Evolutionary conservation across 2,888 invertebrate species (phyloP).

Genomic region (Napeogenes sylphis): DNA sequence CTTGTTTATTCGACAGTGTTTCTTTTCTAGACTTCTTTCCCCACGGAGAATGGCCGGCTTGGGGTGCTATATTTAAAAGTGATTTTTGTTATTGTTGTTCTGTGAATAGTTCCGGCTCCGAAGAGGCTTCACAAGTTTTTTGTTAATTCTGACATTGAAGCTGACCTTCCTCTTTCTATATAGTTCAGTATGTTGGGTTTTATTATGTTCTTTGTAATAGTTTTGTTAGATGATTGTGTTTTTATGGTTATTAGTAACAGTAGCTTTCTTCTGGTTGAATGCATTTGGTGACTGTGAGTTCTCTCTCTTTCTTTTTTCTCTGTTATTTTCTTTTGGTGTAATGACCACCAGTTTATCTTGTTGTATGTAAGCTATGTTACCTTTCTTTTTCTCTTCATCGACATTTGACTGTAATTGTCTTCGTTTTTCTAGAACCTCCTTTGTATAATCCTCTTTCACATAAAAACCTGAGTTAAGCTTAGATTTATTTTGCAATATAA

Average conservation of each 20-base stretch:
- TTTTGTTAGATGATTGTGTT: no score
- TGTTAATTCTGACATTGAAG: conserved; percentile 12
- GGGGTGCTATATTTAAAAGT: conserved; percentile 13
- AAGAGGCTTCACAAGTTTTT: conserved; percentile 12
- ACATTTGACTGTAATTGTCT: conserved; percentile 17
- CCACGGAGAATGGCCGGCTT: background rate
- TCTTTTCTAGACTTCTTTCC: conserved; percentile 11
- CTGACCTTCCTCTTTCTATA: background rate
- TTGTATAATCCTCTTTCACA: conserved; percentile 24
- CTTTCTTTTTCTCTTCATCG: conserved; percentile 19
- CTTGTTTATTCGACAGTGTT: conserved; percentile 8
- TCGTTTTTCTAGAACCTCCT: conserved; percentile 20
- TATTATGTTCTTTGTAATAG: background rate
- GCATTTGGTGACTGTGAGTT: conserved; percentile 13
- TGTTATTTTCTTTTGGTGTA: conserved; percentile 7
- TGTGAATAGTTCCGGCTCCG: conserved; percentile 11
- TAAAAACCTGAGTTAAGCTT: no score
- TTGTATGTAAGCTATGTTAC: conserved; percentile 20
- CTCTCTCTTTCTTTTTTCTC: conserved; percentile 22
- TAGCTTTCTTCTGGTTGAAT: no score
- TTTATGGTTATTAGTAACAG: no score
- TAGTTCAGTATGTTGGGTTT: conserved; percentile 20
- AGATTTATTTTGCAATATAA: no score
- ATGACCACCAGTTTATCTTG: conserved; percentile 23
- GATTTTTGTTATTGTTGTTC: conserved; percentile 15